phyloP scores from a whole-genome alignment of 2,113 vertebrate genomes.

The Chaenocephalus aceratus region DNA sequence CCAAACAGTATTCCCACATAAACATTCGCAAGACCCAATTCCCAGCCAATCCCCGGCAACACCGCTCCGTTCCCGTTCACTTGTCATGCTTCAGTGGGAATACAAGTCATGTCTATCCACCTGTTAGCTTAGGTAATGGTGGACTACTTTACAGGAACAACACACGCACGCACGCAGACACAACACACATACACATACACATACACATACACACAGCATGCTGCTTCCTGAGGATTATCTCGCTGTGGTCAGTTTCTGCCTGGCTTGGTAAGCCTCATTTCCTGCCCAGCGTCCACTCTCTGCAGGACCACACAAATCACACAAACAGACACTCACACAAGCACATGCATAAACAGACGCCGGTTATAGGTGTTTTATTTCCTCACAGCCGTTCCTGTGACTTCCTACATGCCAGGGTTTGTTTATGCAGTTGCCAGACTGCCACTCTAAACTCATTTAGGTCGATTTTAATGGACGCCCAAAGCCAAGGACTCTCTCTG shows the following conservation, averaged over 20 bases:
- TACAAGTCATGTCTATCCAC: slow-evolving; percentile 80
- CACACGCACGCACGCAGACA: slow-evolving; percentile 20
- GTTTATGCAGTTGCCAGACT: slow-evolving; percentile 67
- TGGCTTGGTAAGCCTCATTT: slow-evolving; percentile 78
- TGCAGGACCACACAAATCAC: slow-evolving; percentile 60
- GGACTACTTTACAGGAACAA: slow-evolving; percentile 63
- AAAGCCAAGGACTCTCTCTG: slow-evolving; percentile 73
- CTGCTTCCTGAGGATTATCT: slow-evolving; percentile 79
- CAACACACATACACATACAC: slow-evolving; percentile 24
- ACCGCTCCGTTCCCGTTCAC: slow-evolving; percentile 69
- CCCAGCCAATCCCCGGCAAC: slow-evolving; percentile 72
- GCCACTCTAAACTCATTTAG: slow-evolving; percentile 80
- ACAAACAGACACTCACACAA: slow-evolving; percentile 29
- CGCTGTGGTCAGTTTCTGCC: slow-evolving; percentile 77
- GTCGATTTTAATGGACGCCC: slow-evolving; percentile 73
- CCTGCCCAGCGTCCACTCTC: slow-evolving; percentile 78
- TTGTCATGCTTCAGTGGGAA: slow-evolving; percentile 76
- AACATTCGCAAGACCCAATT: slow-evolving; percentile 75
- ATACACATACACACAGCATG: slow-evolving; percentile 62
- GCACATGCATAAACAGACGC: slow-evolving; percentile 56
- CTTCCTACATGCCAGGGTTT: slow-evolving; percentile 66
- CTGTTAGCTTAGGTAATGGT: slow-evolving; percentile 80
- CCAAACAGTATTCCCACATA: slow-evolving; percentile 81
- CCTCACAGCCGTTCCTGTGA: slow-evolving; percentile 48
- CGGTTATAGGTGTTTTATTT: slow-evolving; percentile 64